Evolutionary conservation across 1,140 invertebrate species (phyloP), one percentile per base, ranked within the genome.

Genomic region (Lysiphlebus fabarum): DNA sequence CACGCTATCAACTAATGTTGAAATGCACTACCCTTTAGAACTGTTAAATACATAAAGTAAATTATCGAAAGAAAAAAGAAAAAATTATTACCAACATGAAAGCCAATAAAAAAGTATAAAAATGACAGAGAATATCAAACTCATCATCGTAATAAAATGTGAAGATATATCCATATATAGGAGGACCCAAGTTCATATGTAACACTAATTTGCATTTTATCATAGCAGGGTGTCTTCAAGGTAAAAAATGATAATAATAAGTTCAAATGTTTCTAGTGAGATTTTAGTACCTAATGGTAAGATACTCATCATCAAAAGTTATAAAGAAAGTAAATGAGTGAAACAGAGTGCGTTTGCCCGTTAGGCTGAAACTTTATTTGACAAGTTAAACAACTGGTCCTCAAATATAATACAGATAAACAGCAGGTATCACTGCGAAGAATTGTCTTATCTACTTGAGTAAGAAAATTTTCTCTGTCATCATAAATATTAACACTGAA

Each of bases 261-360:
- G 17, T 26, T 26, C 17, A 26, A 26, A 26, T 26, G 17, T 26
- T 26, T 26, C 2, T 26, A 4, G 2, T 26, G 17, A 26, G 17
- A 26, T 26, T 26, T 4, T 4, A 26, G 17, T 26, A 4, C 17
- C 17, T 26, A 26, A 26, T 41, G 40, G 49, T 49, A 36, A 53
- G 44, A 4, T 14, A 4, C 37, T 62, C 60, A 48, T 62, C 49
- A 62, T 54, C 44, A 40, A 44, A 55, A 58, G 44, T 4, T 26
- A 26, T 26, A 49, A 53, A 37, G 36, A 53, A 58, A 43, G 38
- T 53, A 33, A 37, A 33, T 37, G 40, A 44, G 40, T 34, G 40
- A 26, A 48, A 56, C 48, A 59, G 62, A 63, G 62, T 63, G 62
- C 62, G 36, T 63, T 60, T 47, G 58, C 62, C 49, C 62, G 62